Evolutionary conservation across 1,140 invertebrate species (phyloP).

Genomic region (Rhynchophorus ferrugineus): DNA sequence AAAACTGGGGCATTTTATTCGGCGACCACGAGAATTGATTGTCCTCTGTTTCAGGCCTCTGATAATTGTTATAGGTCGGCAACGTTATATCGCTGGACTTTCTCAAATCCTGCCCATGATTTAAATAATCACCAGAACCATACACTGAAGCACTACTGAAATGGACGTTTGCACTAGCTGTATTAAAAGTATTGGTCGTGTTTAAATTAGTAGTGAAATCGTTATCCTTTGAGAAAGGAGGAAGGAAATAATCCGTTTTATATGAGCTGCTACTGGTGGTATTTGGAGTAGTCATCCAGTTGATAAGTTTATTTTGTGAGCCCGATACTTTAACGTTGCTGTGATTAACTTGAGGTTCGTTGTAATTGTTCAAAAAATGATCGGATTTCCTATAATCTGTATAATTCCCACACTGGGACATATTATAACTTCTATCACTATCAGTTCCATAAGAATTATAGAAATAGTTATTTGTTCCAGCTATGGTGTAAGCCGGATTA

Average conservation of each 20-base stretch:
- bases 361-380: slow-evolving; percentile 6
- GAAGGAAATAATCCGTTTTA: slow-evolving; percentile 28
- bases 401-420: slow-evolving; percentile 20
- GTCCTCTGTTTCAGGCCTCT: slow-evolving; percentile 38
- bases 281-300: slow-evolving; percentile 57
- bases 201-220: slow-evolving; percentile 24
- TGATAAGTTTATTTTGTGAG: slow-evolving; percentile 42
- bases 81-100: slow-evolving; percentile 25
- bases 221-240: slow-evolving; percentile 27
- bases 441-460: slow-evolving; percentile 8
- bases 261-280: slow-evolving; percentile 24
- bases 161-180: slow-evolving; percentile 22
- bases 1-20: slow-evolving; percentile 44
- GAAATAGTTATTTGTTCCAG: slow-evolving; percentile 11
- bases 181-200: slow-evolving; percentile 20
- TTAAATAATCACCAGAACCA: slow-evolving; percentile 16
- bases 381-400: slow-evolving; percentile 26
- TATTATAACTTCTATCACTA: slow-evolving; percentile 10
- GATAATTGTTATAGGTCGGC: slow-evolving; percentile 24
- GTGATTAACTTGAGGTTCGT: not conserved
- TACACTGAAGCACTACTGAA: slow-evolving; percentile 28
- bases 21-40: slow-evolving; percentile 53
- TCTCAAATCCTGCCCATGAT: slow-evolving; percentile 1
- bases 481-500: slow-evolving; percentile 8
- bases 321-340: slow-evolving; percentile 13